Conservation (phyloP, 1,140 invertebrate genomes). For the Chionoecetes opilio region DNA sequence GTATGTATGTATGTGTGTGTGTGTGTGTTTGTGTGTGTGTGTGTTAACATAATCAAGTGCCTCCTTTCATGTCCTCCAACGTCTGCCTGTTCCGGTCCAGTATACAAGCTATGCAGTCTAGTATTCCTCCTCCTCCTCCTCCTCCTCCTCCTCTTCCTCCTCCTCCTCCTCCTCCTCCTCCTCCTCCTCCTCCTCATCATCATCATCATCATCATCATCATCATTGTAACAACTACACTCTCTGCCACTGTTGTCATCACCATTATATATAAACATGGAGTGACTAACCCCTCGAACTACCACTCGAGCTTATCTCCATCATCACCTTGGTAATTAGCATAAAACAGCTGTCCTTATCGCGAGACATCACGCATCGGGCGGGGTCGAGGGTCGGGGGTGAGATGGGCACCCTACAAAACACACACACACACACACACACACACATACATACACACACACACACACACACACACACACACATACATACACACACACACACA, state of each 20-base stretch:
- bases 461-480: too few species aligned
- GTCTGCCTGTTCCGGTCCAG: too few species aligned
- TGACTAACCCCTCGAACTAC: too few species aligned
- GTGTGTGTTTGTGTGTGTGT: slow-evolving; percentile 43
- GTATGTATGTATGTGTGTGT: slow-evolving; percentile 41
- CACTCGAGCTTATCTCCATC: too few species aligned
- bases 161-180: background rate
- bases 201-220: background rate
- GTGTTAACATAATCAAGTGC: background rate
- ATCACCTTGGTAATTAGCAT: background rate
- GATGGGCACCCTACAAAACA: too few species aligned
- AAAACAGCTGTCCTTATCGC: background rate
- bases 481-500: too few species aligned
- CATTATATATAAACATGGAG: background rate
- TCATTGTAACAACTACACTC: background rate
- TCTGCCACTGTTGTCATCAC: background rate
- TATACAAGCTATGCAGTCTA: too few species aligned
- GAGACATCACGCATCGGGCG: background rate
- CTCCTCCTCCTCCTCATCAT: background rate
- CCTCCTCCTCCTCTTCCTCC: background rate
- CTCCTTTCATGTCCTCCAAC: background rate
- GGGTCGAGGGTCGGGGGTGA: too few species aligned
- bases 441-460: too few species aligned
- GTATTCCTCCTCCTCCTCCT: slow-evolving; percentile 9
- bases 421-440: too few species aligned